phyloP scores from a whole-genome alignment of 2,797 vertebrate species.

The Anguilla pacifica region DNA sequence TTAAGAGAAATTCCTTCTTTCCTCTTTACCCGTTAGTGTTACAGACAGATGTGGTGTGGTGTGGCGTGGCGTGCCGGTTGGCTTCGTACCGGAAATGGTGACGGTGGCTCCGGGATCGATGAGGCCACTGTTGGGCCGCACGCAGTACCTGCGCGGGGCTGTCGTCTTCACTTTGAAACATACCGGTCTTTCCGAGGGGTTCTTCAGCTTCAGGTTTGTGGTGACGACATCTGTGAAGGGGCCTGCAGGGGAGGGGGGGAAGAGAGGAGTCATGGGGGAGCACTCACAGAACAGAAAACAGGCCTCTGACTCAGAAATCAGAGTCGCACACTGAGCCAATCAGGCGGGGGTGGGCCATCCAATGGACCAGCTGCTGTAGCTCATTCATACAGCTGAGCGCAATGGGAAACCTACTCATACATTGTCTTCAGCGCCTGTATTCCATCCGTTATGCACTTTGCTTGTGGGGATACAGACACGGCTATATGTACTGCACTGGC shows the following conservation, averaged over 20 bases:
- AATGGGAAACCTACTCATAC: too few relatives aligned
- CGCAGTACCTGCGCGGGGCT: constrained; percentile 94
- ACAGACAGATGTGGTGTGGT: neutral
- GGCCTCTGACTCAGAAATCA: too few relatives aligned
- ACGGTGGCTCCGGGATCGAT: constrained; percentile 87
- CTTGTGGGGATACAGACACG: too few relatives aligned
- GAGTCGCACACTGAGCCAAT: too few relatives aligned
- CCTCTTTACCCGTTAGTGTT: neutral
- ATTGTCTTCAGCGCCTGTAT: too few relatives aligned
- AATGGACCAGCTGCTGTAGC: too few relatives aligned
- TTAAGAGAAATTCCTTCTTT: neutral
- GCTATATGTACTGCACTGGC: too few relatives aligned
- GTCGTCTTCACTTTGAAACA: constrained; percentile 99
- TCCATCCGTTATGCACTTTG: too few relatives aligned
- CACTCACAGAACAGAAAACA: too few relatives aligned
- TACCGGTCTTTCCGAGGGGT: constrained; percentile 94
- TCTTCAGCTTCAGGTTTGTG: constrained; percentile 94
- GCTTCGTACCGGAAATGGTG: constrained; percentile 85
- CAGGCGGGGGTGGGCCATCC: too few relatives aligned
- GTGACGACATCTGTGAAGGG: constrained; percentile 99
- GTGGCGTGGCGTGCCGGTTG: neutral
- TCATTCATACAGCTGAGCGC: too few relatives aligned
- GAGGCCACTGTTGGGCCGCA: constrained; percentile 95
- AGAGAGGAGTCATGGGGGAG: neutral
- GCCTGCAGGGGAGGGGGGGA: constrained; percentile 66